phyloP scores from a whole-genome alignment of 2,113 vertebrate species.

The Sus scrofa region T2T-Sscrofa CM000816.6:32761001-32761500 shows the following conservation, averaged over 20 bases:
- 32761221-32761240: neutral
- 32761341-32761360: no score
- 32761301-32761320: no score
- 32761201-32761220: neutral
- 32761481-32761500: constrained; percentile 9
- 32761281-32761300: no score
- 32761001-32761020: constrained; percentile 97
- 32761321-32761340: no score
- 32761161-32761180: neutral
- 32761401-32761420: no score
- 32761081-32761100: constrained; percentile 15
- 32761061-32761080: constrained; percentile 93
- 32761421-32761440: no score
- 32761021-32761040: constrained; percentile 97
- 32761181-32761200: neutral
- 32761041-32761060: constrained; percentile 96
- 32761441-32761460: neutral
- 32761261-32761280: no score
- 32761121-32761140: neutral
- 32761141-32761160: neutral
- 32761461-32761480: neutral
- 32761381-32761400: no score
- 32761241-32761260: no score
- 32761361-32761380: no score
- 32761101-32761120: neutral